A percentile compares a stretch with the other conserved stretches of the same genome.
phyloP scores from a whole-genome alignment of 2,797 vertebrate species.

The Phylloscopus collybita region DNA sequence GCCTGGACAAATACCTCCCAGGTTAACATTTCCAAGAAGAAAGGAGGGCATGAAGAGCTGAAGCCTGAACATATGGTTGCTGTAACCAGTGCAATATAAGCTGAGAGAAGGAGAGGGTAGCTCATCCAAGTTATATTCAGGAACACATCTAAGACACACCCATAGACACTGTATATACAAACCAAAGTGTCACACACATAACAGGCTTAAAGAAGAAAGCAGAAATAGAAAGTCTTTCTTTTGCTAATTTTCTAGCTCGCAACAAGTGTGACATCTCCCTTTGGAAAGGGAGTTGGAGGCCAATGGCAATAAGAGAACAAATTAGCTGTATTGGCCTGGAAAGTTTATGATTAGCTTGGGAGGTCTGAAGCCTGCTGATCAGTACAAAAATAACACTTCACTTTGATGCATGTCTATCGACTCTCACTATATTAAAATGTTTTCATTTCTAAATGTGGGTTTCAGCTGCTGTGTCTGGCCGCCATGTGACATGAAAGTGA shows the following conservation, averaged over 20 bases:
- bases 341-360: constrained; percentile 43
- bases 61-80: not conserved
- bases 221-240: not conserved
- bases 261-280: not conserved
- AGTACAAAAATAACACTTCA: constrained; percentile 43
- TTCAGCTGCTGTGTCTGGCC: constrained; percentile 48
- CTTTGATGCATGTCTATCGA: constrained; percentile 25
- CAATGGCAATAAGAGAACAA: constrained; percentile 22
- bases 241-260: not conserved
- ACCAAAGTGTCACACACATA: not conserved
- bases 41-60: not conserved
- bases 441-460: constrained; percentile 44
- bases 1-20: not conserved
- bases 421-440: constrained; percentile 46
- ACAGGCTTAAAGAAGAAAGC: not conserved
- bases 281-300: not conserved
- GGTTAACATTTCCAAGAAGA: not conserved
- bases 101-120: not conserved
- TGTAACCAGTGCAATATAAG: not conserved
- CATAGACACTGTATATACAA: not conserved
- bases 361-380: constrained; percentile 42
- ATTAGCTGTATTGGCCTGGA: not conserved
- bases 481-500: constrained; percentile 39
- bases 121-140: not conserved
- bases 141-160: not conserved